Percentiles rank a stretch among this genome's conserved stretches.
Evolutionary conservation across 30 jellyfish, hydroid and myxozoan species (phyloP).

Genomic region (Mastigias papua): DNA sequence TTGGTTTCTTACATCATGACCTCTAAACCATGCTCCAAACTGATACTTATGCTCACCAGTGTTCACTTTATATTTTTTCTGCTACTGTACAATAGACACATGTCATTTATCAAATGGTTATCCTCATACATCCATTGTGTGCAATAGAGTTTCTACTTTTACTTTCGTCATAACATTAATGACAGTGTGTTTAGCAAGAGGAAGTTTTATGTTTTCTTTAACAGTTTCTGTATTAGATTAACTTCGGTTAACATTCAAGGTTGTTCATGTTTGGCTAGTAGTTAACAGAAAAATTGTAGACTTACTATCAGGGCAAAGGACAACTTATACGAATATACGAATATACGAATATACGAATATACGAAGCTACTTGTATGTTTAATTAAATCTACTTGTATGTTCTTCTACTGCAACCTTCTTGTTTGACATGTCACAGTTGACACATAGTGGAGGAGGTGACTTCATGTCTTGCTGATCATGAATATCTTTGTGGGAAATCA

Average conservation of each 20-base stretch:
- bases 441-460: slow-evolving; percentile 55
- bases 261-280: slow-evolving; percentile 12
- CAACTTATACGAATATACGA: not conserved
- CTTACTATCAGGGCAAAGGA: not conserved
- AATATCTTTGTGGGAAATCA: slow-evolving; percentile 27
- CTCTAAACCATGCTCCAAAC: slow-evolving; percentile 3
- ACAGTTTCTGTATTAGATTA: not conserved
- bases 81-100: slow-evolving; percentile 16
- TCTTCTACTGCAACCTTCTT: slow-evolving; percentile 30
- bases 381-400: slow-evolving; percentile 49
- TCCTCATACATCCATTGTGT: not conserved
- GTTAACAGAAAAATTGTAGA: slow-evolving; percentile 11
- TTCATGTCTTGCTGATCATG: slow-evolving; percentile 29
- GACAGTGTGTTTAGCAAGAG: slow-evolving; percentile 1
- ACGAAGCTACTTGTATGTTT: too few relatives aligned
- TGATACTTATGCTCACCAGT: slow-evolving; percentile 5
- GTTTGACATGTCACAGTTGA: slow-evolving; percentile 43
- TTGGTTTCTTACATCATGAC: slow-evolving; percentile 1
- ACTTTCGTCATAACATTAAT: slow-evolving; percentile 18
- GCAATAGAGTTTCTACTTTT: slow-evolving; percentile 13
- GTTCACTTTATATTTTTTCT: slow-evolving; percentile 7
- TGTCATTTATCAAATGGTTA: not conserved
- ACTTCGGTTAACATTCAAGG: not conserved
- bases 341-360: not conserved
- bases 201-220: not conserved